These are phyloP conservation scores for Cirrhinus mrigala DNA, from an alignment of 2,797 vertebrate genomes.

Conservation along the genomic window DNA sequence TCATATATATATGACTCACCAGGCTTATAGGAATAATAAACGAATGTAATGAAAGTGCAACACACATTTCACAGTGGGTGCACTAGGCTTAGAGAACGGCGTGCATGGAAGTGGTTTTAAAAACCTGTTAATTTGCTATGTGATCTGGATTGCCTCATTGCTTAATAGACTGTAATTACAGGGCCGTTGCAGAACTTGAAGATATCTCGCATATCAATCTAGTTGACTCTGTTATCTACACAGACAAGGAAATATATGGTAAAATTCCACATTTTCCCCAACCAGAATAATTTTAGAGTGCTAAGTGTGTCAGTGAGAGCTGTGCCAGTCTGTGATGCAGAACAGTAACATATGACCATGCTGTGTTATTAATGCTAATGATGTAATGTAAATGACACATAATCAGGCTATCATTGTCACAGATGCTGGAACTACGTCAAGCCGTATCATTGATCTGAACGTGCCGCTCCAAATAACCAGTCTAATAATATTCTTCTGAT, in stretches of 20 bases:
- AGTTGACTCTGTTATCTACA: constrained; percentile 23
- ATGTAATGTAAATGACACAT: constrained; percentile 21
- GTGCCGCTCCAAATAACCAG: background rate
- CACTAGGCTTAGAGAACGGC: constrained; percentile 33
- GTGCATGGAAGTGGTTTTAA: constrained; percentile 36
- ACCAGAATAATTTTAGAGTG: background rate
- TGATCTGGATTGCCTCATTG: constrained; percentile 42
- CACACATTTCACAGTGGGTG: constrained; percentile 24
- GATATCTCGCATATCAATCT: constrained; percentile 26
- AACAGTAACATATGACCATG: background rate
- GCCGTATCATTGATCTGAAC: constrained; percentile 6
- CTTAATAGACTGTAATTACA: constrained; percentile 48
- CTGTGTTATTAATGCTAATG: constrained; percentile 4
- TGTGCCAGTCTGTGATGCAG: background rate
- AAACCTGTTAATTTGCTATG: constrained; percentile 51
- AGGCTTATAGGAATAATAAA: background rate
- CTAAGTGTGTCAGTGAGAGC: background rate
- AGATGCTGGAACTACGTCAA: constrained; percentile 8
- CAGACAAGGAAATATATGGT: background rate
- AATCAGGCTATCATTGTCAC: constrained; percentile 22
- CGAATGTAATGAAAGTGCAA: background rate
- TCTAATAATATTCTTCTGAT: background rate
- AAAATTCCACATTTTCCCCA: constrained; percentile 15
- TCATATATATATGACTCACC: background rate
- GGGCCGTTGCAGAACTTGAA: constrained; percentile 34